Evolutionary conservation across 2,888 invertebrate species (phyloP).

Genomic region (Patella pellucida): DNA sequence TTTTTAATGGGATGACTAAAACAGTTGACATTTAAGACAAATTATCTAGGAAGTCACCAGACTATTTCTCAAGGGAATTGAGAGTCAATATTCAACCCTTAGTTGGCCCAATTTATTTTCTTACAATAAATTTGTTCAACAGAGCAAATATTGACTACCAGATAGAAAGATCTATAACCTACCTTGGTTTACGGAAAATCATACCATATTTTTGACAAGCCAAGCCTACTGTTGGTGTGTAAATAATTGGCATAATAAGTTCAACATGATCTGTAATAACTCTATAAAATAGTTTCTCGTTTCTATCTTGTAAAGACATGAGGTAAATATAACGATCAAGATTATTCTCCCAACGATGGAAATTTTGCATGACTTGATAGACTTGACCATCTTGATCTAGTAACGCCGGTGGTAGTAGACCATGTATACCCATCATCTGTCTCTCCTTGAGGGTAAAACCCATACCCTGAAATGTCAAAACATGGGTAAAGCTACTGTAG

Average conservation of each 20-base stretch:
- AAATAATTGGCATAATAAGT: conserved; percentile 96
- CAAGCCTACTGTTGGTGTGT: conserved; percentile 97
- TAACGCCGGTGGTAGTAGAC: conserved; percentile 90
- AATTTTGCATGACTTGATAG: conserved; percentile 79
- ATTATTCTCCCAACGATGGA: conserved; percentile 79
- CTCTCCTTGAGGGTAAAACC: conserved; percentile 94
- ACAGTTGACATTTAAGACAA: too few species aligned
- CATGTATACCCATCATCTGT: conserved; percentile 93
- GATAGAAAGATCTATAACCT: conserved; percentile 17
- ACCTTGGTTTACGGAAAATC: conserved; percentile 88
- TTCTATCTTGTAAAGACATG: conserved; percentile 81
- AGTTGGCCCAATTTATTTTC: too few species aligned
- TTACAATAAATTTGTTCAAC: neutral
- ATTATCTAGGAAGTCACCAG: too few species aligned
- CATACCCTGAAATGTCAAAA: conserved; percentile 81
- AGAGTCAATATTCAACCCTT: too few species aligned
- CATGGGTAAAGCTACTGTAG: too few species aligned
- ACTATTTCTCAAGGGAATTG: too few species aligned
- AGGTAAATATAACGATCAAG: conserved; percentile 67
- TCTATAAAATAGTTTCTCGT: conserved; percentile 95
- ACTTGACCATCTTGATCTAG: conserved; percentile 78
- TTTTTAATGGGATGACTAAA: too few species aligned
- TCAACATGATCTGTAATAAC: conserved; percentile 88
- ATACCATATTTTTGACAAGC: conserved; percentile 98
- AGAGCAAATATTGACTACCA: neutral